Conservation (phyloP, 2,797 vertebrate species). For the Allobates femoralis region DNA sequence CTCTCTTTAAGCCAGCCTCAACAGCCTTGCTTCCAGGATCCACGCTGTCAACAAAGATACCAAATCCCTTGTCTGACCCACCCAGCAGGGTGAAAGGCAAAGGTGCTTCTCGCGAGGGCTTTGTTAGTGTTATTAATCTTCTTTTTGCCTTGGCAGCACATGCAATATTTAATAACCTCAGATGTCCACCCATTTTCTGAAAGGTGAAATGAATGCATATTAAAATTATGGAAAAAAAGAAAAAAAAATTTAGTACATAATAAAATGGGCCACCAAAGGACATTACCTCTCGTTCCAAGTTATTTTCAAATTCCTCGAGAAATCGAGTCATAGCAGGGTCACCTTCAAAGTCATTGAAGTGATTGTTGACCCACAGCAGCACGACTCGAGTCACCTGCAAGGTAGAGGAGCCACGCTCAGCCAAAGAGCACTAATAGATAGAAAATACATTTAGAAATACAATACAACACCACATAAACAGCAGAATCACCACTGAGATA, state of each 20-base stretch:
- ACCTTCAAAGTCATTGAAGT: slow-evolving; percentile 99
- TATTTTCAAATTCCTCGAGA: slow-evolving; percentile 98
- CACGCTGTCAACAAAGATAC: slow-evolving; percentile 96
- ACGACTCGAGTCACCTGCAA: slow-evolving; percentile 98
- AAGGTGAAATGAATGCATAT: slow-evolving; percentile 31
- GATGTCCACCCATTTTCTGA: slow-evolving; percentile 98
- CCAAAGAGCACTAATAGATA: neutral
- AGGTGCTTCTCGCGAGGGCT: slow-evolving; percentile 93
- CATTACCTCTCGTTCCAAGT: slow-evolving; percentile 95
- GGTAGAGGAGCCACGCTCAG: neutral
- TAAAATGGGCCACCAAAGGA: neutral
- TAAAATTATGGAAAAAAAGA: neutral
- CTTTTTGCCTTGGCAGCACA: slow-evolving; percentile 98
- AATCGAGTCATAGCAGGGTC: slow-evolving; percentile 95
- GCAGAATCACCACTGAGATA: neutral
- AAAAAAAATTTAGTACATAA: neutral
- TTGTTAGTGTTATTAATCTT: slow-evolving; percentile 92
- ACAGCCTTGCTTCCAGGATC: slow-evolving; percentile 94
- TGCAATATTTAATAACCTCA: slow-evolving; percentile 97
- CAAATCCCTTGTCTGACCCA: slow-evolving; percentile 95
- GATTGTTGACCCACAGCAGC: slow-evolving; percentile 99
- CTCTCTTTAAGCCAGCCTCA: slow-evolving; percentile 94
- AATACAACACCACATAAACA: neutral
- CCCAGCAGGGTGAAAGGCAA: slow-evolving; percentile 94
- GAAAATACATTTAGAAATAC: neutral